phyloP scores from a whole-genome alignment of 2,888 invertebrate genomes.

The Sisyra nigra region DNA sequence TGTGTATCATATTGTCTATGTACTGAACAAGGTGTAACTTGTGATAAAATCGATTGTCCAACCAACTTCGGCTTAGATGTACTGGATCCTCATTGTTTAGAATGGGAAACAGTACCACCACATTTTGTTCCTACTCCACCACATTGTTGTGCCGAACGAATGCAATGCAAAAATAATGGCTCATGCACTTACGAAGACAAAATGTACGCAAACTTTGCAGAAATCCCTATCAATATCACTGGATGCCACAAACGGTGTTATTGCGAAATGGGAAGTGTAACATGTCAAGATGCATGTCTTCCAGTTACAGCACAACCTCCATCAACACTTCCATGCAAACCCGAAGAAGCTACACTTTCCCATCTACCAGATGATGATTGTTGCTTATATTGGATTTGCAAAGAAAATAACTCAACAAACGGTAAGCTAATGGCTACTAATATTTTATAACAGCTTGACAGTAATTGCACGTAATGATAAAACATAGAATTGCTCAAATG shows the following conservation, averaged over 20 bases:
- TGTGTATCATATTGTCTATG: conserved; percentile 70
- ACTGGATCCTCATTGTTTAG: conserved; percentile 65
- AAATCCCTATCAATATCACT: conserved; percentile 60
- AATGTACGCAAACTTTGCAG: conserved; percentile 61
- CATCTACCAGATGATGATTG: conserved; percentile 63
- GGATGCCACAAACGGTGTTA: conserved; percentile 77
- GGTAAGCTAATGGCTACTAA: no score
- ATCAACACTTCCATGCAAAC: conserved; percentile 51
- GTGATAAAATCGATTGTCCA: conserved; percentile 67
- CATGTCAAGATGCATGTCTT: conserved; percentile 68
- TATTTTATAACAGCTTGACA: no score
- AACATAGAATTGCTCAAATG: no score
- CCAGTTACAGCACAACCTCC: conserved; percentile 65
- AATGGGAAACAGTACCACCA: conserved; percentile 71
- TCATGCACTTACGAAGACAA: conserved; percentile 58
- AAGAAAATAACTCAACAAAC: conserved; percentile 18
- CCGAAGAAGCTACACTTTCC: conserved; percentile 45
- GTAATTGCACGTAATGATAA: no score
- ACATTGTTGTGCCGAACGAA: conserved; percentile 65
- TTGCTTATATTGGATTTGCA: conserved; percentile 63
- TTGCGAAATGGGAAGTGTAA: conserved; percentile 75
- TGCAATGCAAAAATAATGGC: conserved; percentile 65
- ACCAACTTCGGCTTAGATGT: conserved; percentile 74
- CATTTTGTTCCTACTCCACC: conserved; percentile 54
- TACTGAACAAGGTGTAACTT: conserved; percentile 50